Evolutionary conservation across 2,113 vertebrate species (phyloP).

Genomic region (Syngnathus scovelli): DNA sequence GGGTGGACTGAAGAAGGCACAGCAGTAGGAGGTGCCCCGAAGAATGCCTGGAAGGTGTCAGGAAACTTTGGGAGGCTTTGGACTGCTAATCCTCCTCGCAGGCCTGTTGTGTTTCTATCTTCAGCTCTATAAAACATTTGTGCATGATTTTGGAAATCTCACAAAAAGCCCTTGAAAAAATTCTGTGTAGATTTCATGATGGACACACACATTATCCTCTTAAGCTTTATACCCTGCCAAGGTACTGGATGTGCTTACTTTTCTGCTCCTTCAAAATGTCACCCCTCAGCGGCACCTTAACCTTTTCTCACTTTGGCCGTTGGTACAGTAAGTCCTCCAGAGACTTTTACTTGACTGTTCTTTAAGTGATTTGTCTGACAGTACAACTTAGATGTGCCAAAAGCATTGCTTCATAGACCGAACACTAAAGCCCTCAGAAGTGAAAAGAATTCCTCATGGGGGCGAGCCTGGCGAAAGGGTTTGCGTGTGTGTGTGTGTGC

Average conservation of each 20-base stretch:
- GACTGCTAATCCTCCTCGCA: conserved; percentile 49
- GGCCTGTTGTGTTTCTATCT: conserved; percentile 17
- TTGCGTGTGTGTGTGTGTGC: background rate
- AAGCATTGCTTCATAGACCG: conserved; percentile 54
- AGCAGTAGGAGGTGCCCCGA: conserved; percentile 52
- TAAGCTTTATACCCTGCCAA: conserved; percentile 11
- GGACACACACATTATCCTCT: conserved; percentile 14
- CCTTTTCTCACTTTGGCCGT: conserved; percentile 44
- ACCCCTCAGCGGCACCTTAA: conserved; percentile 28
- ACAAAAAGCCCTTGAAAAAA: conserved; percentile 13
- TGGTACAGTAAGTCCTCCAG: conserved; percentile 32
- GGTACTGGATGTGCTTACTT: conserved; percentile 29
- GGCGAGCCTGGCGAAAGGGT: conserved; percentile 31
- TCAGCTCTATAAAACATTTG: conserved; percentile 3
- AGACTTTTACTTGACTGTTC: conserved; percentile 30
- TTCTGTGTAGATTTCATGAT: conserved; percentile 7
- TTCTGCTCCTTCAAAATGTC: conserved; percentile 37
- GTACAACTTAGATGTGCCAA: conserved; percentile 58
- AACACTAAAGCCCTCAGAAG: conserved; percentile 18
- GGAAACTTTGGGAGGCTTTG: conserved; percentile 34
- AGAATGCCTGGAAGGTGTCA: conserved; percentile 68
- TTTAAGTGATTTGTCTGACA: conserved; percentile 57
- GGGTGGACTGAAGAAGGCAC: conserved; percentile 33
- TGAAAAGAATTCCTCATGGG: conserved; percentile 21
- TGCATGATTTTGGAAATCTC: conserved; percentile 3